Base-by-base conservation (phyloP, 2,113 vertebrate species). In the Progne subis region DNA sequence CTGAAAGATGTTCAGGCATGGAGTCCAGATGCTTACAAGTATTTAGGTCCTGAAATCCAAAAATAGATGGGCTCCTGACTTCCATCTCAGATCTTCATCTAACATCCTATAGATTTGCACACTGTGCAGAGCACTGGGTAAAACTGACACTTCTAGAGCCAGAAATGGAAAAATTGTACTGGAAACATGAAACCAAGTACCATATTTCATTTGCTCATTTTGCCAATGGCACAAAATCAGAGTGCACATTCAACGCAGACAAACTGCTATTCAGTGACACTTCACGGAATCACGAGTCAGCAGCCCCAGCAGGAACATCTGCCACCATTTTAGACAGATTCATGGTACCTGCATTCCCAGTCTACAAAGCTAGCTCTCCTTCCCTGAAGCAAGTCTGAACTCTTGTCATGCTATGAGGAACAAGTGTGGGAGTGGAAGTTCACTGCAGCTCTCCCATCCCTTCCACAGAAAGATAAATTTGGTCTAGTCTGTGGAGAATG, bases 401-500 rank as follows among this genome's bases (percentile, higher is more conserved):
- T 77, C 70, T 29, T 37, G 41, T 44, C 8, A 0, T 5, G 2
- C 59, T 46, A 57, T 17, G 24, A 85, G 59, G 46, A 90, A 26
- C 14, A 47, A 82, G 41, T 37, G 39, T 82, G 70, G 87, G 34
- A 72, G 78, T 64, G 9, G n/a, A 95, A 79, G 85, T 83, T 92
- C 74, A 75, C 56, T 61, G 61, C 71, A 88, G 75, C 24, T 86
- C 37, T 92, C 56, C 78, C 49, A 82, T 56, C 28, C 46, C 24
- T 95, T 94, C 63, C 71, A 82, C 59, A 67, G 53, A 47, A 89
- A 68, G 28, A 78, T 68, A 93, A 79, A 91, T 93, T 82, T 64
- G 49, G 31, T 82, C 71, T 79, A 72, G 43, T n/a, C 39, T 76
- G 63, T 76, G 29, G 56, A 77, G 79, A 93, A 92, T 39, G 46